A percentile compares a stretch with the other conserved stretches of the same genome.
phyloP scores from a whole-genome alignment of 2,113 vertebrate genomes.

The Charadrius vociferus region DNA sequence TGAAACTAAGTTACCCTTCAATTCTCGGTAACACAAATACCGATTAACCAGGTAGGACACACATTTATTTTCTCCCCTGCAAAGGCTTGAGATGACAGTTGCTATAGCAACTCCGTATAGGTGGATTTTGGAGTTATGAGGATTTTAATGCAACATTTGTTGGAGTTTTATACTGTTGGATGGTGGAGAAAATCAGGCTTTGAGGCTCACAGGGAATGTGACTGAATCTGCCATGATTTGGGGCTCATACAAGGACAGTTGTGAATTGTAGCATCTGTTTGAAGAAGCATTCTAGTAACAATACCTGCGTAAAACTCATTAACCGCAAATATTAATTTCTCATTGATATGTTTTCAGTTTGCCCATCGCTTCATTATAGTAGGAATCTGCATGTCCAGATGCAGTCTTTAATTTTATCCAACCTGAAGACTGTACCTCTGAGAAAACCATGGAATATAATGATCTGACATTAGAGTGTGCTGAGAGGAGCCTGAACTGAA shows the following conservation, averaged over 20 bases:
- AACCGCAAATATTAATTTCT: background rate
- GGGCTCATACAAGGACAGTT: background rate
- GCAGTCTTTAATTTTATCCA: background rate
- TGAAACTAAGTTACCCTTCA: slow-evolving; percentile 13
- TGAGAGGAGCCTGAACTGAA: background rate
- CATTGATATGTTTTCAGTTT: background rate
- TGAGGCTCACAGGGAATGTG: background rate
- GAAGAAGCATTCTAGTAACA: background rate
- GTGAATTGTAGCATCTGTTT: background rate
- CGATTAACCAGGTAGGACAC: slow-evolving; percentile 53
- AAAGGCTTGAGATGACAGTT: slow-evolving; percentile 59
- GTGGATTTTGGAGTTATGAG: slow-evolving; percentile 28
- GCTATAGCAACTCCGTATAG: slow-evolving; percentile 41
- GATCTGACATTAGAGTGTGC: background rate
- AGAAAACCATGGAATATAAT: background rate
- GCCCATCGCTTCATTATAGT: background rate
- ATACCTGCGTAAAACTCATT: background rate
- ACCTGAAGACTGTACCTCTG: background rate
- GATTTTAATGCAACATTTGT: slow-evolving; percentile 15
- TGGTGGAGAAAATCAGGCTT: background rate
- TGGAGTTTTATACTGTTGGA: background rate
- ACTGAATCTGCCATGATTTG: background rate
- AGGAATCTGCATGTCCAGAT: background rate
- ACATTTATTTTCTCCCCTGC: slow-evolving; percentile 42
- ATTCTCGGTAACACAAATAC: slow-evolving; percentile 40